phyloP scores from a whole-genome alignment of 1,140 invertebrate species.

The Bombus turneri region DNA sequence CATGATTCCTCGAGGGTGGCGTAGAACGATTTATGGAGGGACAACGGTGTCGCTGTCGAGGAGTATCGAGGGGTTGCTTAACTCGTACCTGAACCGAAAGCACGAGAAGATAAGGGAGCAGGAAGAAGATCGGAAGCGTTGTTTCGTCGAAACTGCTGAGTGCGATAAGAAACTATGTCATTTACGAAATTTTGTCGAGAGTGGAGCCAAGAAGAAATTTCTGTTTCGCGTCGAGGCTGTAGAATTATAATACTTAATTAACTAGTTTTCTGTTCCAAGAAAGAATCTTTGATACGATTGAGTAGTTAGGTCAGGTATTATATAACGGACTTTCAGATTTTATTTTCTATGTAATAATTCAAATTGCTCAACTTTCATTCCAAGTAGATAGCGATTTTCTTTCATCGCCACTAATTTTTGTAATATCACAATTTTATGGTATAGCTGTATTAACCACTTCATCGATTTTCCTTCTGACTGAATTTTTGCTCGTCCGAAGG shows the following conservation, averaged over 20 bases:
- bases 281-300: neutral
- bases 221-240: neutral
- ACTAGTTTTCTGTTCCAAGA: neutral
- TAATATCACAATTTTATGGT: too few relatives aligned
- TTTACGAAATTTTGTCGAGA: neutral
- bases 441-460: neutral
- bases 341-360: neutral
- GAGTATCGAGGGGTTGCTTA: conserved; percentile 32
- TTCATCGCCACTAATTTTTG: too few relatives aligned
- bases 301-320: neutral
- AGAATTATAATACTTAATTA: neutral
- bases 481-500: neutral
- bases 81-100: conserved; percentile 22
- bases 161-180: neutral
- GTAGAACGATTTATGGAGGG: conserved; percentile 46
- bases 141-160: neutral
- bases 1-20: conserved; percentile 27
- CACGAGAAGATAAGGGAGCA: neutral
- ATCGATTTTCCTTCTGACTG: neutral
- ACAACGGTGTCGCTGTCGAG: conserved; percentile 28
- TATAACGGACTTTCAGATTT: neutral
- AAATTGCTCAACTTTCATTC: neutral
- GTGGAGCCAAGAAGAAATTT: neutral
- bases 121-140: neutral
- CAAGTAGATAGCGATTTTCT: too few relatives aligned